Percentiles rank a stretch among this genome's conserved stretches.
phyloP scores from a whole-genome alignment of 2,888 invertebrate species.

The Dascillus cervinus region DNA sequence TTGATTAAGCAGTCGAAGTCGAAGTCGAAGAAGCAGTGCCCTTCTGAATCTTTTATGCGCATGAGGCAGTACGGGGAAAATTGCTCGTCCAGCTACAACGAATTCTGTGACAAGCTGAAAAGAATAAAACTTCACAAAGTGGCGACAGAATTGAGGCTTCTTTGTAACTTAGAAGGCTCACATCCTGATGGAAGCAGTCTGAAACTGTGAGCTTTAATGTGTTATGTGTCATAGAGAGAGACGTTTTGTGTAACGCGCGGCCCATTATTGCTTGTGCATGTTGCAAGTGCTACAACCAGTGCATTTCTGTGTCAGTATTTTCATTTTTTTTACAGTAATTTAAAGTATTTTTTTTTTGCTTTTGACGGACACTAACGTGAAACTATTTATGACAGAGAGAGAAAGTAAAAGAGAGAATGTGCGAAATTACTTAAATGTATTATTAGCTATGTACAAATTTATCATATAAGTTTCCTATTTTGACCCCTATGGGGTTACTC shows the following conservation, averaged over 20 bases:
- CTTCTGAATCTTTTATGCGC: slow-evolving; percentile 10
- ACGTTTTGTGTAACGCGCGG: slow-evolving; percentile 9
- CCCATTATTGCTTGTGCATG: slow-evolving; percentile 14
- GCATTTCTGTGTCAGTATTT: slow-evolving; percentile 19
- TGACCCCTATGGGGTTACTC: slow-evolving; percentile 39
- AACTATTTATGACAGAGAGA: slow-evolving; percentile 13
- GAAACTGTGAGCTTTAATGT: too few species aligned
- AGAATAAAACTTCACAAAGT: slow-evolving; percentile 14
- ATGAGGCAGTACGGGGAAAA: slow-evolving; percentile 10
- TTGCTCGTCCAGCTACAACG: slow-evolving; percentile 12
- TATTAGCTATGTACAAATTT: slow-evolving; percentile 30
- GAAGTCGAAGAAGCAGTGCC: neutral
- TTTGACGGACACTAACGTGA: slow-evolving; percentile 13
- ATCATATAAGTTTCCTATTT: slow-evolving; percentile 32
- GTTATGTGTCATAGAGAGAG: slow-evolving; percentile 10
- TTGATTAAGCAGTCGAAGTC: slow-evolving; percentile 9
- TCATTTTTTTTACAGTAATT: too few species aligned
- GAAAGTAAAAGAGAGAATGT: too few species aligned
- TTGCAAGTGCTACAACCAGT: slow-evolving; percentile 14
- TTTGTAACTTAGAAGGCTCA: slow-evolving; percentile 13
- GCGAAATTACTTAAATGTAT: slow-evolving; percentile 23
- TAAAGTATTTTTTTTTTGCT: slow-evolving; percentile 14
- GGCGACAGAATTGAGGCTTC: slow-evolving; percentile 13
- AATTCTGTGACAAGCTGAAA: slow-evolving; percentile 15
- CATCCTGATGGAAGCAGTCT: slow-evolving; percentile 12